These are phyloP conservation scores for Orius insidiosus DNA, from an alignment of 1,140 invertebrate genomes.

Conservation along the genomic window DNA sequence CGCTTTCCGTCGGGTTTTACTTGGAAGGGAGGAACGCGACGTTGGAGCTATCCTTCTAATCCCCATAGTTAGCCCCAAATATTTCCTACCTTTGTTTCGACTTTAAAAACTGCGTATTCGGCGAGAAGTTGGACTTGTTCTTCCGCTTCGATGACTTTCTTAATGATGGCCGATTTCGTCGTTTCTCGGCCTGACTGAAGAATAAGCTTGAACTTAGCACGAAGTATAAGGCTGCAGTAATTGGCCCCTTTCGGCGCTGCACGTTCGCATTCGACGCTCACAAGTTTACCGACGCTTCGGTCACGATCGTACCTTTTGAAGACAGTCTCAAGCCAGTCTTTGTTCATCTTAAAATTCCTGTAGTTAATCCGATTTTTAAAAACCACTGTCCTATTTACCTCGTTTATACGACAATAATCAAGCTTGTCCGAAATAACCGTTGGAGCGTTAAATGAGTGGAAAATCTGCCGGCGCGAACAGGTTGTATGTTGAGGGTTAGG, in stretches of 20 bases:
- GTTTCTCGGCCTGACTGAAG: not conserved
- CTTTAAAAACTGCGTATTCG: slow-evolving; percentile 2
- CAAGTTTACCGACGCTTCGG: not conserved
- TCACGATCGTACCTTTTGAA: slow-evolving; percentile 1
- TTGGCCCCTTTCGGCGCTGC: not conserved
- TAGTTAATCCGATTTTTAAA: too few species aligned
- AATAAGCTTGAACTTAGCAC: not conserved
- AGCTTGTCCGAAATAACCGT: too few species aligned
- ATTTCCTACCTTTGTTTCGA: slow-evolving; percentile 3
- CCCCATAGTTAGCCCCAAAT: too few species aligned
- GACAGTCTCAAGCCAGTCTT: slow-evolving; percentile 5
- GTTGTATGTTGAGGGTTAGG: too few species aligned
- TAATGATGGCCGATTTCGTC: slow-evolving; percentile 1
- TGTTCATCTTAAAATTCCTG: not conserved
- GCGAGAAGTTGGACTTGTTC: not conserved
- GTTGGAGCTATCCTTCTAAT: too few species aligned
- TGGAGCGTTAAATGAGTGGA: too few species aligned
- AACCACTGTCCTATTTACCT: too few species aligned
- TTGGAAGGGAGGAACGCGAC: too few species aligned
- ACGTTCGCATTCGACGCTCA: not conserved
- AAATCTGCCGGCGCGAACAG: too few species aligned
- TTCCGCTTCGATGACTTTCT: slow-evolving; percentile 3
- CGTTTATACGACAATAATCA: too few species aligned
- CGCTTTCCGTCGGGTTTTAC: too few species aligned
- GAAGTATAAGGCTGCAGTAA: slow-evolving; percentile 1